phyloP scores from a whole-genome alignment of 2,113 vertebrate species.

The Willisornis vidua region DNA sequence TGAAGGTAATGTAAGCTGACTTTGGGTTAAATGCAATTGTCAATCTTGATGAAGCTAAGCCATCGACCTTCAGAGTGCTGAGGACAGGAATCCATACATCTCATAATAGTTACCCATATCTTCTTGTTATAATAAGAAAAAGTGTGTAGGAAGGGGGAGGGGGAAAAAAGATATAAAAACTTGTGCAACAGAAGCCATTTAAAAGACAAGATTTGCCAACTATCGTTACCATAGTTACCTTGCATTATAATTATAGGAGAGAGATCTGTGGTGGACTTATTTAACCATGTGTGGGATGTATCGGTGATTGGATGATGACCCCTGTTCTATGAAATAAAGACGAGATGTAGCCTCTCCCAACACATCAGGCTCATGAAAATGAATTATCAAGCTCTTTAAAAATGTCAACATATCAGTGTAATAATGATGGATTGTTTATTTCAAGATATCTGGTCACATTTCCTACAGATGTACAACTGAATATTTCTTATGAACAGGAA shows the following conservation, averaged over 20 bases:
- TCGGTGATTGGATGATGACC: background rate
- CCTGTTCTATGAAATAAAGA: background rate
- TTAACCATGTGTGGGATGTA: conserved; percentile 41
- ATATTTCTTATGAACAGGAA: background rate
- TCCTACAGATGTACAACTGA: background rate
- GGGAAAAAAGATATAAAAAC: conserved; percentile 55
- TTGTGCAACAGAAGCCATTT: conserved; percentile 50
- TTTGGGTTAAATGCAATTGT: background rate
- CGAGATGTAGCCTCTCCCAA: background rate
- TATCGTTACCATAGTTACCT: conserved; percentile 65
- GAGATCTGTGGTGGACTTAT: conserved; percentile 46
- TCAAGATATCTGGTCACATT: conserved; percentile 14
- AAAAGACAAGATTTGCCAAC: conserved; percentile 59
- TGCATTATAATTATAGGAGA: conserved; percentile 60
- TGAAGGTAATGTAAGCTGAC: background rate
- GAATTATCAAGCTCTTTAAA: background rate
- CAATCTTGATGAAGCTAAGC: background rate
- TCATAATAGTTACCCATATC: background rate
- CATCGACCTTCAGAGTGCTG: background rate
- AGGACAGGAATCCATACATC: background rate
- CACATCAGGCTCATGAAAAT: background rate
- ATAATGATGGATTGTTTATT: conserved; percentile 17
- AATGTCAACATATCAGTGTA: background rate
- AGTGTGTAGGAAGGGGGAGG: conserved; percentile 43
- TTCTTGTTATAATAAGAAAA: conserved; percentile 42